These are phyloP conservation scores for Crotalus horridus DNA, from an alignment of 2,113 vertebrate species.

Conservation along the genomic window DNA sequence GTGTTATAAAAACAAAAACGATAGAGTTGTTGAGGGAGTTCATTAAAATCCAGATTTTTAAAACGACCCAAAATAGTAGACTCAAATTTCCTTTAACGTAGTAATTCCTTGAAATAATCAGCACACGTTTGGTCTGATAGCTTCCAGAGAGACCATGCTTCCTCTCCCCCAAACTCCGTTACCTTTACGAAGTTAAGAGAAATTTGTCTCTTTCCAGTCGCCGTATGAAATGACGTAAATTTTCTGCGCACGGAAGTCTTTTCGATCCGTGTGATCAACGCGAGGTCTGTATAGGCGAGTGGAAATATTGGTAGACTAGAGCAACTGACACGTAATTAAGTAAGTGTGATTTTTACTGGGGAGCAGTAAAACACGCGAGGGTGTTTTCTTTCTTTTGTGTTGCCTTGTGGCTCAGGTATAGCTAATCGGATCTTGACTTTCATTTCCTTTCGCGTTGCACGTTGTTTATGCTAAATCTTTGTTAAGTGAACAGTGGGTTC, in stretches of 20 bases:
- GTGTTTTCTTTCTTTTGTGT: neutral
- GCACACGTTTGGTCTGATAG: neutral
- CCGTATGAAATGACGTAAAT: neutral
- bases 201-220: neutral
- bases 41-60: neutral
- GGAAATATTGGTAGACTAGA: too few species aligned
- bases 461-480: neutral
- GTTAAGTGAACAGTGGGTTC: neutral
- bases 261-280: neutral
- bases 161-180: neutral
- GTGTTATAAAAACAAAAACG: neutral
- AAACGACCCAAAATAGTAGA: too few species aligned
- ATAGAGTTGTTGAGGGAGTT: neutral
- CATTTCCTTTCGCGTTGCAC: neutral
- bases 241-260: neutral
- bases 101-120: neutral
- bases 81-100: neutral
- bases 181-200: neutral
- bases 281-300: fast-evolving
- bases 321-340: neutral
- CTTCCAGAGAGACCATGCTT: neutral
- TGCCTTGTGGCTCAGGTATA: neutral
- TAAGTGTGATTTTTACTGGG: neutral
- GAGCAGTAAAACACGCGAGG: neutral
- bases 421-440: neutral